Base-by-base conservation (phyloP, 2,888 invertebrate genomes). In the Parthenolecanium corni region DNA sequence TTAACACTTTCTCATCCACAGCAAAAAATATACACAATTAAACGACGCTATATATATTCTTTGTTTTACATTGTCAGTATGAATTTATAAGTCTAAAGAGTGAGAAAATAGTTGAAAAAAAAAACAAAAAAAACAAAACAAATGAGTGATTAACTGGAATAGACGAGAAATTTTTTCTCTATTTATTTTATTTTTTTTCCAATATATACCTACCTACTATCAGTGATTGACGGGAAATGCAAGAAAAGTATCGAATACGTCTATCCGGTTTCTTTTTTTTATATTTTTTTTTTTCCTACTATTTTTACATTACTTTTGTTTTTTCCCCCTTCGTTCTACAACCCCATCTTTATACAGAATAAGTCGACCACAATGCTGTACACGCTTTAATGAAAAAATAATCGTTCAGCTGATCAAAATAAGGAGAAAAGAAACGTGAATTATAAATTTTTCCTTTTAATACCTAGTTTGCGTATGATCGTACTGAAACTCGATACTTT, bases 171-270 rank as follows among this genome's bases (percentile, higher is more conserved):
- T 54, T 54, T 24, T 54, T 38, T n/a, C n/a, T 53, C n/a, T 23
- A 21, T n/a, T 24, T 23, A 24, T 24, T 42, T 2, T 54, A 5
- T 42, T 21, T 31, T 20, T 16, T 24, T n/a, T 21, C 24, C 12
- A 40, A 40, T 42, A 40, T 54, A 24, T 24, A 54, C 23, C 24
- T 23, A 18, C 31, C n/a, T 52, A 20, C 53, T 12, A 40, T 54
- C 54, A 42, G 24, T 54, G 40, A 54, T 54, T 54, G 31, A 31
- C 31, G 44, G 18, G 18, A 42, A 42, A 42, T 42, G 14, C 44
- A 42, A 18, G 44, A 42, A 31, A 42, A 42, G 16, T 42, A 42
- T 18, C 18, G 18, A 14, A 18, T 42, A 16, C 18, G 18, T 42
- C 18, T 42, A 42, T 42, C 44, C 44, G 44, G 44, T 42, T 18